Percentiles rank a stretch among this genome's conserved stretches.
Evolutionary conservation across 2,797 vertebrate genomes (phyloP).

Genomic region (Tamandua tetradactyla): DNA sequence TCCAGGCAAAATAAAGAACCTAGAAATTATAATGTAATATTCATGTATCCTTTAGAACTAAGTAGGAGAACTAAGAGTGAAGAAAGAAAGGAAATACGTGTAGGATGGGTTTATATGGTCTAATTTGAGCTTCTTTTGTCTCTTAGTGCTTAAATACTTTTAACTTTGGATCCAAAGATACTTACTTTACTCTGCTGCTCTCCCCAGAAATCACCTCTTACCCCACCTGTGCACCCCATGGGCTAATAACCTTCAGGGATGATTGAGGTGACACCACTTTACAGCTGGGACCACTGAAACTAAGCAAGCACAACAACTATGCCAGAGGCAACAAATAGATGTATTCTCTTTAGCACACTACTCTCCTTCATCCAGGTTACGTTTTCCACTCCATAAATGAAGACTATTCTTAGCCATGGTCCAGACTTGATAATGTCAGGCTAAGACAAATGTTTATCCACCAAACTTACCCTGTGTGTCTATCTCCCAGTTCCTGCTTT

Average conservation of each 20-base stretch:
- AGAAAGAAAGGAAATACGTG: not conserved
- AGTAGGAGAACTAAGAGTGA: no score
- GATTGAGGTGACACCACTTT: not conserved
- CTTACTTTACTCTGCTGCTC: not conserved
- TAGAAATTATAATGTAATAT: not conserved
- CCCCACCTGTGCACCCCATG: not conserved
- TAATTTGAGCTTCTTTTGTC: not conserved
- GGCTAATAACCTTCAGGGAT: not conserved
- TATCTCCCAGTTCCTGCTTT: not conserved
- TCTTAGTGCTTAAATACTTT: not conserved
- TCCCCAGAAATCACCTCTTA: not conserved
- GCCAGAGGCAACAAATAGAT: not conserved
- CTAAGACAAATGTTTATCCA: not conserved
- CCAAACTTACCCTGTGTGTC: not conserved
- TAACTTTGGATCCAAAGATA: not conserved
- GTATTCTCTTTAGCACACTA: not conserved
- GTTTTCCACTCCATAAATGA: rapidly evolving
- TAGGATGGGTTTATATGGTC: not conserved
- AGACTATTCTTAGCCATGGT: not conserved
- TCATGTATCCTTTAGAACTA: not conserved
- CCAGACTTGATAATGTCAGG: not conserved
- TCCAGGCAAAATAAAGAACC: not conserved
- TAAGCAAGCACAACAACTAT: not conserved
- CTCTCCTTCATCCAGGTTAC: not conserved
- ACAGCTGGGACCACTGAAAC: not conserved